These are phyloP conservation scores for Hirtodrosophila duncani DNA, from an alignment of 2,888 invertebrate species.

Conservation along the genomic window DNA sequence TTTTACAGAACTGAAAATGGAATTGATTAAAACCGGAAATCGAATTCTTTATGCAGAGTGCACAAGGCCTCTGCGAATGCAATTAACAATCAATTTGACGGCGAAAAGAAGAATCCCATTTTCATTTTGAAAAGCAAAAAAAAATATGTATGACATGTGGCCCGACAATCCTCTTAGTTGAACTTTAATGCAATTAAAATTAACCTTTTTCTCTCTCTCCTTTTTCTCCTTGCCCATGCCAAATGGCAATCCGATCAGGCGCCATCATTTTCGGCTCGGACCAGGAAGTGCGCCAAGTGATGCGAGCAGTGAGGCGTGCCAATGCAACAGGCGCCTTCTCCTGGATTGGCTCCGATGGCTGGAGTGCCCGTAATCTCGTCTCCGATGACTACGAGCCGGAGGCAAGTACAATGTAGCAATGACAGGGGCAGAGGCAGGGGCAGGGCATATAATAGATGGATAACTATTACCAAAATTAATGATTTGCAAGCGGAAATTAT, in stretches of 20 bases:
- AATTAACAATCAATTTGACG: constrained; percentile 15
- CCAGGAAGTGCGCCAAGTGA: constrained; percentile 97
- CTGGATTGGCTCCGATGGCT: constrained; percentile 98
- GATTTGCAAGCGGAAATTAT: constrained; percentile 47
- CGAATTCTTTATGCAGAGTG: no score
- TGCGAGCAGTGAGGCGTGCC: constrained; percentile 92
- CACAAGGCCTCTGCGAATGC: no score
- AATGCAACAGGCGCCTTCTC: constrained; percentile 94
- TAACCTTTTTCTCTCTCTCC: constrained; percentile 15
- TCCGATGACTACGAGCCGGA: constrained; percentile 93
- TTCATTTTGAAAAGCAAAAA: no score
- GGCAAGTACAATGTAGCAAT: constrained; percentile 76
- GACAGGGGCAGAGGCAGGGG: no score
- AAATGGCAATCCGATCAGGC: constrained; percentile 80
- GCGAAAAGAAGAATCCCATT: background rate
- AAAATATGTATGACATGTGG: no score
- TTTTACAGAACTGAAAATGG: no score
- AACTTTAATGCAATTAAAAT: constrained; percentile 40
- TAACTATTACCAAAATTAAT: constrained; percentile 32
- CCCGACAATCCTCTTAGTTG: constrained; percentile 11
- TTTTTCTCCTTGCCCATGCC: background rate
- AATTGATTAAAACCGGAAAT: no score
- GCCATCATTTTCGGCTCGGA: constrained; percentile 97
- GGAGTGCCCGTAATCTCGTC: constrained; percentile 93
- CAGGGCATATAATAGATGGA: no score